These are phyloP conservation scores for Troides helena DNA, from an alignment of 2,888 invertebrate species.

Conservation along the genomic window DNA sequence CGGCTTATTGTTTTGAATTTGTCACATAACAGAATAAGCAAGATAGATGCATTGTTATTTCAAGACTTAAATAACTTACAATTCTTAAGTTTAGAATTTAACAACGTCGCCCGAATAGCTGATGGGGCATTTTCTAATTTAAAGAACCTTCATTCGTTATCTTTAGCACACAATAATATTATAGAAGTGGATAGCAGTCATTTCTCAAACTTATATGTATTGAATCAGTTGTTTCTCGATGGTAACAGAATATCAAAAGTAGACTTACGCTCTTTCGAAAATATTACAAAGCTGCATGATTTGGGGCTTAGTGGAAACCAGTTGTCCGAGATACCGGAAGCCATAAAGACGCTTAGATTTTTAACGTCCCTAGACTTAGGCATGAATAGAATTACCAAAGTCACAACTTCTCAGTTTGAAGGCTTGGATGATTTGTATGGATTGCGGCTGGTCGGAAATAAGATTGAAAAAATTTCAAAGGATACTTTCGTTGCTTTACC, in stretches of 20 bases:
- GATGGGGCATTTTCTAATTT: slow-evolving; percentile 88
- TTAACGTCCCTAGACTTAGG: slow-evolving; percentile 90
- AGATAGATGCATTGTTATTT: slow-evolving; percentile 86
- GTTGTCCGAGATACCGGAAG: slow-evolving; percentile 85
- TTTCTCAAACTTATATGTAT: slow-evolving; percentile 86
- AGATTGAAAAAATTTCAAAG: slow-evolving; percentile 86
- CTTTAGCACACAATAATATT: slow-evolving; percentile 86
- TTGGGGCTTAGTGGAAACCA: slow-evolving; percentile 87
- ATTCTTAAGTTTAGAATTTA: slow-evolving; percentile 86
- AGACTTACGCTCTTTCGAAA: slow-evolving; percentile 86
- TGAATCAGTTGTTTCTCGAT: slow-evolving; percentile 87
- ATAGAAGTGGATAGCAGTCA: slow-evolving; percentile 84
- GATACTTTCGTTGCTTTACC: slow-evolving; percentile 86
- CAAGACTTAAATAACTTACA: slow-evolving; percentile 87
- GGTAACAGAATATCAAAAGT: slow-evolving; percentile 86
- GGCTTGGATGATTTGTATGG: slow-evolving; percentile 88
- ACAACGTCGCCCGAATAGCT: slow-evolving; percentile 84
- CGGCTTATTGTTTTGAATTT: slow-evolving; percentile 87
- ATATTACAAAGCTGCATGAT: slow-evolving; percentile 88
- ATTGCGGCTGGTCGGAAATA: slow-evolving; percentile 89
- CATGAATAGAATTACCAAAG: slow-evolving; percentile 87
- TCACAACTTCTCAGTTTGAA: slow-evolving; percentile 86
- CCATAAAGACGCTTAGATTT: slow-evolving; percentile 84
- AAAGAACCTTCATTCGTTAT: slow-evolving; percentile 88
- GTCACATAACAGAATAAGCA: slow-evolving; percentile 85